Base-by-base conservation (phyloP, 2,888 invertebrate genomes). In the Cryptops parisi region DNA sequence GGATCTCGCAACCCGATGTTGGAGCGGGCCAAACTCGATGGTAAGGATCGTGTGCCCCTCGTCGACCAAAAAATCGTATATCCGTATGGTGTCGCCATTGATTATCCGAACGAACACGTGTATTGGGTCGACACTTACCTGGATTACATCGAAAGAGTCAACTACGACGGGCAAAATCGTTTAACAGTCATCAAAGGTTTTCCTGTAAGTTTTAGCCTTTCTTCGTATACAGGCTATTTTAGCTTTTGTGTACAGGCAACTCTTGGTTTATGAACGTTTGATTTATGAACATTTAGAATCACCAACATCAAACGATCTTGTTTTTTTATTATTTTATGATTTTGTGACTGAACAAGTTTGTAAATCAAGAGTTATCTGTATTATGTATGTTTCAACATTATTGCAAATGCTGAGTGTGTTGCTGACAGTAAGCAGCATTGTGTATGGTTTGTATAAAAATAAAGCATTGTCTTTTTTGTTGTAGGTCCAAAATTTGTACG, bases 121-220 rank as follows among this genome's bases (percentile, higher is more conserved):
- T 86, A 83, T 70, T 86, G 85, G 85, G 79, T 81, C 52, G 88
- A 88, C 69, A 77, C 79, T 5, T 85, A 83, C 70, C 74, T 85
- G 62, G 84, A 84, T 71, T 79, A 78, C 62, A 76, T 88, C 3
- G 84, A 87, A 70, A 74, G 82, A 56, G 77, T 82, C 22, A 79
- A 84, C 71, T 88, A 87, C 68, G 75, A 81, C 64, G 87, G 86
- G 9, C 70, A 69, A 17, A 75, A 78, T 62, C 73, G 84, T 53
- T 71, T 70, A 63, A 80, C 80, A 3, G 70, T 81, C 51, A 71
- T 75, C 54, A 73, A 74, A 60, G 74, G 73, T 38, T 72, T 72
- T 62, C 67, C 69, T 57, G 77, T 76, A 56, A 66, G 70, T 61
- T 44, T 9, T 41, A 9, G n/a, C 38, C 47, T 51, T 6, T 55